A percentile compares a stretch with the other conserved stretches of the same genome.
phyloP scores from a whole-genome alignment of 1,140 invertebrate species.

The Camponotus pennsylvanicus region DNA sequence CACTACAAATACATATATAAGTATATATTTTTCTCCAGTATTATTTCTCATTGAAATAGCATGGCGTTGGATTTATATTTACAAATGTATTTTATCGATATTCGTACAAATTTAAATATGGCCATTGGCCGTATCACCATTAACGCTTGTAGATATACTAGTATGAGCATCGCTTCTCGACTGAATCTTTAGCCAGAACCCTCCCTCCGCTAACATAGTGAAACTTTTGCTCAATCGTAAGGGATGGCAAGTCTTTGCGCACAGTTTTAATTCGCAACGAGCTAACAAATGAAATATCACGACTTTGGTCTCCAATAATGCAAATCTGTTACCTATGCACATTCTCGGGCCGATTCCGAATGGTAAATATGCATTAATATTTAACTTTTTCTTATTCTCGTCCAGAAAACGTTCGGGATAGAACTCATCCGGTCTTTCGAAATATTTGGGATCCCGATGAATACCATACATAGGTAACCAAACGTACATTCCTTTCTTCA shows the following conservation, averaged over 20 bases:
- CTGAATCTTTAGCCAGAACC: conserved; percentile 58
- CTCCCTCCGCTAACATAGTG: background rate
- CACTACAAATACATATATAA: too few species aligned
- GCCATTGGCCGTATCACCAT: background rate
- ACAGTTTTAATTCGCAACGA: conserved; percentile 27
- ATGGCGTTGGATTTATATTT: background rate
- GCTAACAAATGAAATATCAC: conserved; percentile 53
- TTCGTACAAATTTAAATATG: background rate
- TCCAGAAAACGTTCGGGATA: conserved; percentile 86
- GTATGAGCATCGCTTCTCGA: conserved; percentile 35
- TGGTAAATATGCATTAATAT: conserved; percentile 16
- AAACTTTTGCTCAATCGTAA: conserved; percentile 31
- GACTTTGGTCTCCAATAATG: conserved; percentile 53
- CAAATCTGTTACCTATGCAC: conserved; percentile 80
- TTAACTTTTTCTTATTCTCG: conserved; percentile 78
- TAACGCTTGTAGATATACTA: background rate
- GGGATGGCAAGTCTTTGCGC: conserved; percentile 16
- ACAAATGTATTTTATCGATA: background rate
- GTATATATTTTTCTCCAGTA: background rate
- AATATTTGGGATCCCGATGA: conserved; percentile 88
- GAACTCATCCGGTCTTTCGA: conserved; percentile 88
- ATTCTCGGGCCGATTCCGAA: conserved; percentile 67
- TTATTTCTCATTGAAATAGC: background rate
- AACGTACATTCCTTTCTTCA: conserved; percentile 83
- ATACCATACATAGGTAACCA: conserved; percentile 86